Evolutionary conservation across 2,888 invertebrate genomes (phyloP), one percentile per base, ranked within the genome.

Genomic region (Bembecia ichneumoniformis): DNA sequence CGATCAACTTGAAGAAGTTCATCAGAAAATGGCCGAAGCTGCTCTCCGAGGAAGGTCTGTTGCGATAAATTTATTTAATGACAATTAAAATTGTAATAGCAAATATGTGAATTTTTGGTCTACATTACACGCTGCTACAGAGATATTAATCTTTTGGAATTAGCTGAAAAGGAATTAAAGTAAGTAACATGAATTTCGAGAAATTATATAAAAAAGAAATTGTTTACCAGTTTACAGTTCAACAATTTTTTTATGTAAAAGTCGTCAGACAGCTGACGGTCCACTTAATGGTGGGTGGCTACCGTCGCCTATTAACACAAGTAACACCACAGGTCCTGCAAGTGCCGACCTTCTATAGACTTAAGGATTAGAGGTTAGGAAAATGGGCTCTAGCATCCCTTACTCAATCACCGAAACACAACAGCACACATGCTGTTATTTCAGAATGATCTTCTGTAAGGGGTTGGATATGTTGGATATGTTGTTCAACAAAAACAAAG

Each of bases 1-100:
- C 28, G 70, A 80, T 10, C 88, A 90, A 58, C 76, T 91, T 15
- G 76, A 81, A 28, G 84, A 89, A 62, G 90, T 93, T 3, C 76
- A 90, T 51, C 75, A 86, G 48, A 90, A 89, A 66, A 84, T 93
- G 62, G 78, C 87, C 10, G 89, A 89, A 64, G 90, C 88, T 49
- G 84, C 88, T 49, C 60, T 86, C 46, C 81, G 79, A 62, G 88
- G 87, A 74, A 89, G 89, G 91, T 91, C 74, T 15, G 44, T 46
- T 40, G 40, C 1, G 14, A 40, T 10, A 11, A 40, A 28, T 7
- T 28, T 28, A 28, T 28, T n/a, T 40, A 13, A 40, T 40, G 14
- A 40, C 2, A 40, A 40, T 40, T 40, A 40, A 13, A 40, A 14
- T 40, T 40, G 7, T 40, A 40, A 28, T 9, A 28, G 2, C 28